Conservation (phyloP, 2,797 vertebrate genomes). For the Tauraco hartlaubi region DNA sequence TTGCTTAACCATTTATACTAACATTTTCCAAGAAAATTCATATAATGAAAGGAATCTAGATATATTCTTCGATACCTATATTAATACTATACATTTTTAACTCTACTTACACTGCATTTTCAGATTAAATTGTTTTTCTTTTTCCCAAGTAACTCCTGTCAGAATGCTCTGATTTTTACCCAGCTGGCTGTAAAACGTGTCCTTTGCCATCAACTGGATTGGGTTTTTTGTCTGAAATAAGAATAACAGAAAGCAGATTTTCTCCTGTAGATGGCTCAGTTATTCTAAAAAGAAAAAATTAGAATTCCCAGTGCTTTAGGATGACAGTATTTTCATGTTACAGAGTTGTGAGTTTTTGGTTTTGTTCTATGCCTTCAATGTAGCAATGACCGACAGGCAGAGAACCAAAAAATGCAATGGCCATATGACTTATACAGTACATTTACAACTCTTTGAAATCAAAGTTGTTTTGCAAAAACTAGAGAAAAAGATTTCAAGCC, state of each 20-base stretch:
- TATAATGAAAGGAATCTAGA: neutral
- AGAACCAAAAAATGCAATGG: neutral
- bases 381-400: constrained; percentile 5
- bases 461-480: constrained; percentile 16
- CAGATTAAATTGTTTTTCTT: neutral
- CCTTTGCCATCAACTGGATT: neutral
- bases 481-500: neutral
- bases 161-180: neutral
- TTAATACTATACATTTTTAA: neutral
- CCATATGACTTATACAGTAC: neutral
- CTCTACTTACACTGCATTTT: neutral
- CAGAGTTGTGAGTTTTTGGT: neutral
- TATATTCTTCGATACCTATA: neutral
- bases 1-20: neutral
- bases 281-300: neutral
- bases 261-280: neutral
- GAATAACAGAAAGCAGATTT: neutral
- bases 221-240: neutral
- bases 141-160: neutral
- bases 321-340: neutral
- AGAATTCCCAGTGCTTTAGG: neutral
- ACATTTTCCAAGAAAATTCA: neutral
- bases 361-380: neutral
- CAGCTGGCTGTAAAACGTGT: neutral
- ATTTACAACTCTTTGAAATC: neutral